A percentile compares a stretch with the other conserved stretches of the same genome.
These are phyloP conservation scores for Capitulum mitella DNA, from an alignment of 2,888 invertebrate species.

Conservation along the genomic window DNA sequence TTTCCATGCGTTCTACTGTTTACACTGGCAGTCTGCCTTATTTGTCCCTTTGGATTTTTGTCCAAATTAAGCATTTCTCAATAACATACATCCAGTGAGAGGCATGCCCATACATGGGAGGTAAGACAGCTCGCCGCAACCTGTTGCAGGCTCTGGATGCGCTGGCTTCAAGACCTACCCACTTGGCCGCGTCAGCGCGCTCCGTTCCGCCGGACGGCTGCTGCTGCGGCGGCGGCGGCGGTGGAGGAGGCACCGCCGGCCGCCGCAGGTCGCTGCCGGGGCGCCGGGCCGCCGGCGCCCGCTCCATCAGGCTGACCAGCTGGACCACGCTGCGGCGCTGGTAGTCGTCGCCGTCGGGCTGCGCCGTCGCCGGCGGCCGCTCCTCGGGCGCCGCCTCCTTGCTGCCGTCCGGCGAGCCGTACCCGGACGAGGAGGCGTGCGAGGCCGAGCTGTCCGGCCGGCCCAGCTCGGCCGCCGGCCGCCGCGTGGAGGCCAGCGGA, in stretches of 20 bases:
- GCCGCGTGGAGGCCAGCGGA: too few relatives aligned
- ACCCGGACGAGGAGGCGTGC: background rate
- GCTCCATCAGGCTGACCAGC: background rate
- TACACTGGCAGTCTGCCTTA: too few relatives aligned
- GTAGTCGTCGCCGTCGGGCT: background rate
- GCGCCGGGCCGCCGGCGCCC: background rate
- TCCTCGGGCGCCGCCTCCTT: background rate
- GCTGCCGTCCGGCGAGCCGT: slow-evolving; percentile 3
- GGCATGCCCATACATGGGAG: too few relatives aligned
- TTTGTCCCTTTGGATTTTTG: too few relatives aligned
- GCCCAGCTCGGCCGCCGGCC: background rate
- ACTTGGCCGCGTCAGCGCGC: too few relatives aligned
- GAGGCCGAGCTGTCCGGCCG: background rate
- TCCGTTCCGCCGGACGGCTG: background rate
- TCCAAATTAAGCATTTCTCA: too few relatives aligned
- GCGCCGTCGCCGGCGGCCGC: background rate
- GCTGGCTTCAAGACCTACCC: too few relatives aligned
- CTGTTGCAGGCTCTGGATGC: too few relatives aligned
- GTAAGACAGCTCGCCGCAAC: too few relatives aligned
- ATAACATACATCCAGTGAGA: too few relatives aligned
- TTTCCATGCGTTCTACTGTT: too few relatives aligned
- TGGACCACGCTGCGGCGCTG: slow-evolving; percentile 3
- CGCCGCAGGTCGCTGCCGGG: background rate
- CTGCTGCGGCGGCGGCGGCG: background rate
- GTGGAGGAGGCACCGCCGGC: background rate